Conservation (phyloP, 2,113 vertebrate genomes). For the Sprattus sprattus region DNA sequence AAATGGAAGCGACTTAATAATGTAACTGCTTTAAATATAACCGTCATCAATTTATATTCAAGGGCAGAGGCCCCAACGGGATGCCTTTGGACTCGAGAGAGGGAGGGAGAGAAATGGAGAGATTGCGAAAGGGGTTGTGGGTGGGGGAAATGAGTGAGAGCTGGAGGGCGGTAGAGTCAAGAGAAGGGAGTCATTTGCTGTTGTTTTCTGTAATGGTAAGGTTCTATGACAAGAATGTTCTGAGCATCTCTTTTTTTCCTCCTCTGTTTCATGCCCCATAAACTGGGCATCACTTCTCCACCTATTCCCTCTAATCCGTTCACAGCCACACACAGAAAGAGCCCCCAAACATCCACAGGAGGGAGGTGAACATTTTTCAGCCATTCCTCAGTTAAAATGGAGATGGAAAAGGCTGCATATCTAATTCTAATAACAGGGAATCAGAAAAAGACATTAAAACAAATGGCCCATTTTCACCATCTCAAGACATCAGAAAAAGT, state of each 20-base stretch:
- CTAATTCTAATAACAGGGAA: not conserved
- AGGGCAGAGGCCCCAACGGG: conserved; percentile 44
- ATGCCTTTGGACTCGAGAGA: not conserved
- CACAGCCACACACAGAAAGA: not conserved
- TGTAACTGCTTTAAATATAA: conserved; percentile 50
- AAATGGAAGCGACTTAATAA: conserved; percentile 42
- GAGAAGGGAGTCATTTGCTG: not conserved
- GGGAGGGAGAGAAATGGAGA: not conserved
- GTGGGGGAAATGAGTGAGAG: not conserved
- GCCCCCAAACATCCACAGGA: not conserved
- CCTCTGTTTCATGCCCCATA: not conserved
- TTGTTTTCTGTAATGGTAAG: conserved; percentile 5
- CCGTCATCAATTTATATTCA: conserved; percentile 52
- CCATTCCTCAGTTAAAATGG: not conserved
- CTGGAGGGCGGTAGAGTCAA: not conserved
- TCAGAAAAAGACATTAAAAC: conserved; percentile 10
- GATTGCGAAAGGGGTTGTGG: not conserved
- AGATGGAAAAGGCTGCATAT: not conserved
- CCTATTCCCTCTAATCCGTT: not conserved
- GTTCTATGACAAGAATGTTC: not conserved
- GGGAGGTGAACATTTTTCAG: not conserved
- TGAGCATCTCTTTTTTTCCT: not conserved
- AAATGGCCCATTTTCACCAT: not conserved
- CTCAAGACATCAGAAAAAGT: not conserved
- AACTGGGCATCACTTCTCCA: not conserved